These are phyloP conservation scores for Trichosurus vulpecula DNA, from an alignment of 2,797 vertebrate species.

Conservation along the genomic window DNA sequence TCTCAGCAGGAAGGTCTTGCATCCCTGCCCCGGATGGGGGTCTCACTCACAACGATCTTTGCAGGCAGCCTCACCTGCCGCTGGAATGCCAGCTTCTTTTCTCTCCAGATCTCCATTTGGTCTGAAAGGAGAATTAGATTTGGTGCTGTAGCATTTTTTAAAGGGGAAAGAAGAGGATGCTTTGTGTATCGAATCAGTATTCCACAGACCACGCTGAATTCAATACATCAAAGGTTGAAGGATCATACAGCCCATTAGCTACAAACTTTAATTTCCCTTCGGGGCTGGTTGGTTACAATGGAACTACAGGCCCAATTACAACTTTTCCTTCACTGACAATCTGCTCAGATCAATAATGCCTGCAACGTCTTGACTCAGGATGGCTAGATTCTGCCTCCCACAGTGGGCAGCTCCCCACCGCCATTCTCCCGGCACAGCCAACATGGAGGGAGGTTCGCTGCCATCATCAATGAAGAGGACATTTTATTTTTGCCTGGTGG, in stretches of 20 bases:
- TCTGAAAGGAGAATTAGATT: constrained; percentile 29
- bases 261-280: constrained; percentile 88
- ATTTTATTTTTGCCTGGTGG: background rate
- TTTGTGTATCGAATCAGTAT: constrained; percentile 82
- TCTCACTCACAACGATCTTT: background rate
- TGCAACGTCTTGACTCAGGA: constrained; percentile 73
- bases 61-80: background rate
- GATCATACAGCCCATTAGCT: constrained; percentile 87
- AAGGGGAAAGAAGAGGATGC: constrained; percentile 70
- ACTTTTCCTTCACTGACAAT: constrained; percentile 85
- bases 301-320: constrained; percentile 87
- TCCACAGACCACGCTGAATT: constrained; percentile 77
- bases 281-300: constrained; percentile 85
- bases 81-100: background rate
- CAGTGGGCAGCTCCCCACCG: background rate
- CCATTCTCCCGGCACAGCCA: accelerated
- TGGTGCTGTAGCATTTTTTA: constrained; percentile 58
- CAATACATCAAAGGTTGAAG: constrained; percentile 86
- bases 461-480: background rate
- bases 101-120: accelerated
- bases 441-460: background rate
- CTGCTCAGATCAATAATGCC: constrained; percentile 86
- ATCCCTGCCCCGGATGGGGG: background rate
- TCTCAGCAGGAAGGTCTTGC: background rate
- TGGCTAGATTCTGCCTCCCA: constrained; percentile 65